These are phyloP conservation scores for Eristalinus aeneus DNA, from an alignment of 2,888 invertebrate species.

Conservation along the genomic window DNA sequence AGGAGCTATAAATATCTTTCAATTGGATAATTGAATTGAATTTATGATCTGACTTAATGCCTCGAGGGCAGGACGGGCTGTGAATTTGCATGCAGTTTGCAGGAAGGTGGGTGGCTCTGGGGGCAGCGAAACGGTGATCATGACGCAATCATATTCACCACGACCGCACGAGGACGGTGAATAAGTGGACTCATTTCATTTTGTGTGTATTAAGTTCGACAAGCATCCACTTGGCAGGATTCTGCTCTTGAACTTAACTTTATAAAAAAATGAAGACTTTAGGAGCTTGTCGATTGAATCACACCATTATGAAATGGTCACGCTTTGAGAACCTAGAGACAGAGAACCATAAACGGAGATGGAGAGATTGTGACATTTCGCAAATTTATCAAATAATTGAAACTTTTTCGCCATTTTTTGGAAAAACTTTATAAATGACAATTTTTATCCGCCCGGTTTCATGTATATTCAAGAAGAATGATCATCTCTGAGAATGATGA, in stretches of 20 bases:
- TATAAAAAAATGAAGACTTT: not conserved
- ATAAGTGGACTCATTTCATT: not conserved
- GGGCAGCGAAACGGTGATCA: not conserved
- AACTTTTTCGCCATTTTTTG: no score
- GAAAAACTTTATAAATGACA: no score
- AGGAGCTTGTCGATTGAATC: not conserved
- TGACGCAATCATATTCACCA: conserved; percentile 24
- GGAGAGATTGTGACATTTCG: no score
- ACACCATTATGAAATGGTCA: not conserved
- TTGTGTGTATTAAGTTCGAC: not conserved
- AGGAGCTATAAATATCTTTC: conserved; percentile 50
- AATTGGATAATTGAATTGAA: conserved; percentile 62
- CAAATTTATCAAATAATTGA: no score
- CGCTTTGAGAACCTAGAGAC: no score
- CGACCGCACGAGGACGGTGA: not conserved
- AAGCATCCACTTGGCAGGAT: not conserved
- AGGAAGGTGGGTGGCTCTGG: not conserved
- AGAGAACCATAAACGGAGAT: no score
- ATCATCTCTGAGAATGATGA: no score
- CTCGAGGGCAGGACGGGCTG: conserved; percentile 25
- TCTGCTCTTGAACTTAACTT: not conserved
- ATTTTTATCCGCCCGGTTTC: no score
- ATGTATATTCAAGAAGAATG: no score
- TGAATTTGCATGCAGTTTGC: conserved; percentile 32
- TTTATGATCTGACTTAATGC: conserved; percentile 44